Percentiles rank a stretch among this genome's conserved stretches.
Conservation (phyloP, 2,113 vertebrate species). For the Eublepharis macularius region DNA sequence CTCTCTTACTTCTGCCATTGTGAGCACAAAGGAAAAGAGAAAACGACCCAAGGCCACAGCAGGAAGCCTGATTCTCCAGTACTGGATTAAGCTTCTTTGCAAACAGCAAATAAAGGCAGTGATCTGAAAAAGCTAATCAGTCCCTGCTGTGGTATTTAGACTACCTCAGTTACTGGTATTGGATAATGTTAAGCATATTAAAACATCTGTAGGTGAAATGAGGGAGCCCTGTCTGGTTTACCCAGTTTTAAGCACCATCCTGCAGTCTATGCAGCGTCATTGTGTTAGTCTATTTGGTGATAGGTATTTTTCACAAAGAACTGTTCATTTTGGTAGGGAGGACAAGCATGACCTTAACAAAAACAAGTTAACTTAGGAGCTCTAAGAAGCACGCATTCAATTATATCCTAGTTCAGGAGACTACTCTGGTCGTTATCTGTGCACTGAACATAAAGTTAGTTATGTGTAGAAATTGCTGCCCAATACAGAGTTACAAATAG, state of each 20-base stretch:
- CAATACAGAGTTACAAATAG: neutral
- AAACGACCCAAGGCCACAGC: conserved; percentile 72
- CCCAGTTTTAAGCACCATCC: conserved; percentile 29
- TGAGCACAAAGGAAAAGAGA: conserved; percentile 71
- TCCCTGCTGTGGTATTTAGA: conserved; percentile 81
- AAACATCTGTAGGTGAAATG: conserved; percentile 75
- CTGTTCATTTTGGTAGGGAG: conserved; percentile 2
- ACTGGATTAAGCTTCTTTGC: conserved; percentile 80
- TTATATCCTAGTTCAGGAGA: neutral
- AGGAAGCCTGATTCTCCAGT: conserved; percentile 73
- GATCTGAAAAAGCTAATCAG: conserved; percentile 85
- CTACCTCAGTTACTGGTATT: conserved; percentile 66
- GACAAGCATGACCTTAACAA: neutral
- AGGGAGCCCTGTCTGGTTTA: conserved; percentile 44
- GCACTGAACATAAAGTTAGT: conserved; percentile 15
- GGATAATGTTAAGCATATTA: conserved; percentile 80
- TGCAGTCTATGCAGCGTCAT: conserved; percentile 22
- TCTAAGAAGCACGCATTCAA: neutral
- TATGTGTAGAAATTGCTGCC: neutral
- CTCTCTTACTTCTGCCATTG: conserved; percentile 69
- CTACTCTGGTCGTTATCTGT: neutral
- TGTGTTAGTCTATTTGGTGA: neutral
- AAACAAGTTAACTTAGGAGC: rapidly evolving
- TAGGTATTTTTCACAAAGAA: conserved; percentile 8
- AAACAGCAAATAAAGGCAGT: conserved; percentile 77